Base-by-base conservation (phyloP, 2,113 vertebrate genomes). In the Seriola rivoliana region DNA sequence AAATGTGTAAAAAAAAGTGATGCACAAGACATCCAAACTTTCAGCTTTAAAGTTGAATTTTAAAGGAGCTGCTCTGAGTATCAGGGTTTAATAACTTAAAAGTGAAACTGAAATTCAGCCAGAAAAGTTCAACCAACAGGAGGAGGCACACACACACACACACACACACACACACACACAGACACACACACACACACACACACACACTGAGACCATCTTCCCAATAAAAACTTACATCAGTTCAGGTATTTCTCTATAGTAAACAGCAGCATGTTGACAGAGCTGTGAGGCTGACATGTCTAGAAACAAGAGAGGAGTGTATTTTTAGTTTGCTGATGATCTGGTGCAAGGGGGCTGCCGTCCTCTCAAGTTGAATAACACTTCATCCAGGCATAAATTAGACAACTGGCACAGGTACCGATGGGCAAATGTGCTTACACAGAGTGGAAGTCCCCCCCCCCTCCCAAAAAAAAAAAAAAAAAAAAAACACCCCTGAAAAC, bases 231-330 rank as follows among this genome's bases (percentile, higher is more conserved):
- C 34, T 5, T 63, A 44, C 67, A 84, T 73, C 34, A 67, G 69
- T 29, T 46, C 50, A 79, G 72, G 58, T 82, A 66, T 65, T 64
- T 63, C n/a, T 83, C 62, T 60, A 52, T 69, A 83, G 85, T 89
- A 90, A 89, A 92, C 88, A 92, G 32, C 81, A 44, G 57, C 42
- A 17, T 72, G 77, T 73, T 63, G 75, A 75, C 85, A 42, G 83
- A 80, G 72, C 63, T 59, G 79, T 82, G 81, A 84, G 46, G 46
- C 8, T 23, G 55, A 88, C 67, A 76, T n/a, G 42, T 86, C 59
- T 68, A 71, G 90, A 93, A 93, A 93, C 85, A 88, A 90, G 91
- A 93, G 92, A 86, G 79, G 65, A 82, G 88, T 21, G 78, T 93
- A 94, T 94, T 93, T 93, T 89, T 93, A 90, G 92, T 85, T 74